Base-by-base conservation (phyloP, 2,113 vertebrate species). In the Pseudopipra pipra region DNA sequence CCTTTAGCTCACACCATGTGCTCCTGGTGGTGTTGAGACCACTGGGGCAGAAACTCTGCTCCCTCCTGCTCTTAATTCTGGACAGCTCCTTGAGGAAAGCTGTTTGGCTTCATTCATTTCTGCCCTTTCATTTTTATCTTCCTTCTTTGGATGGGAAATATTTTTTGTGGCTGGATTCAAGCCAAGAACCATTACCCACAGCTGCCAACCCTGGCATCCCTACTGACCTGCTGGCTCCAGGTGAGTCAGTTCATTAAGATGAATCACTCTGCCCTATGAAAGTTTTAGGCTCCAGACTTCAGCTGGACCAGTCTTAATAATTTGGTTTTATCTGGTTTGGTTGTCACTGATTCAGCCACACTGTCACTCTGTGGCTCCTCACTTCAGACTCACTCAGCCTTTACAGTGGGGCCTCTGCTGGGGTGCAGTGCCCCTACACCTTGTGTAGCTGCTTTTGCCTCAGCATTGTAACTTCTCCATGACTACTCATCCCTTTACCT, bases 371-470 rank as follows among this genome's bases (percentile, higher is more conserved):
- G 20, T 66, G 25, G 46, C 41, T 78, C 30, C 43, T 63, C 0
- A 0, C 18, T 71, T 71, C 43, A 71, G 49, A 17, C 52, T 83
- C 4, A 1, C 52, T 81, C 62, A 70, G 44, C 9, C 58, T 70
- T 73, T 39, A 51, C 43, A 66, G 70, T 33, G 2, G 33, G 5
- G 27, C 16, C n/a, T 59, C 24, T 7, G 24, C 35, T 14, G 47
- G 1, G 0, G 12, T 4, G 31, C 8, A 12, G 44, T 65, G n/a
- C 3, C 12, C n/a, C 33, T 21, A 2, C 1, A 1, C 27, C 41
- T 44, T 1, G 0, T 27, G 33, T 28, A 75, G 17, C 46, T 87
- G 54, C 54, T 63, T 37, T 56, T 56, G 30, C 37, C 58, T 56
- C 31, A 8, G 15, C 3, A 2, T 9, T 78, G 31, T 35, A 19